Conservation (phyloP, 2,113 vertebrate genomes). For the Riparia riparia region DNA sequence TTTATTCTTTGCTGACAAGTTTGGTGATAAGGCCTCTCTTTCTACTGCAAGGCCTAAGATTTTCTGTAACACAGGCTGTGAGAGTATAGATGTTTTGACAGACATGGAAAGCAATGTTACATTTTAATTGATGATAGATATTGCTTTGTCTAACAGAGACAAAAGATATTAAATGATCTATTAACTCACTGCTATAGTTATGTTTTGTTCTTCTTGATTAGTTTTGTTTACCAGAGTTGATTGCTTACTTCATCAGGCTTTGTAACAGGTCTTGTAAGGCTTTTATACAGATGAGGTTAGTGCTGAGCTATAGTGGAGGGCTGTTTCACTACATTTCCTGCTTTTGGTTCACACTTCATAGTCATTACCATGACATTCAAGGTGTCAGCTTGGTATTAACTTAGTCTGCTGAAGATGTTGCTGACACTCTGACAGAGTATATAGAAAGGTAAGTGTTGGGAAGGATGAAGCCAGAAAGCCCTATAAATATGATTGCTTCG, state of each 20-base stretch:
- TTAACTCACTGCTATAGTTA: neutral
- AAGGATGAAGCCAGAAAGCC: too few relatives aligned
- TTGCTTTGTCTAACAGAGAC: neutral
- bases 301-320: neutral
- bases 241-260: neutral
- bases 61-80: neutral
- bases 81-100: neutral
- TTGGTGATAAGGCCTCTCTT: neutral
- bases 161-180: neutral
- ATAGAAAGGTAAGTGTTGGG: neutral
- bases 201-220: neutral
- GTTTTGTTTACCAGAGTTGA: neutral
- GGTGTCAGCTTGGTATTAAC: neutral
- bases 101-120: neutral
- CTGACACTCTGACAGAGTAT: neutral
- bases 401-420: neutral
- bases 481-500: too few relatives aligned
- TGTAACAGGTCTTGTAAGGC: neutral
- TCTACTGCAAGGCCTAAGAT: neutral
- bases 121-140: neutral
- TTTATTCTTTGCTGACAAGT: neutral
- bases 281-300: neutral
- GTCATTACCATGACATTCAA: neutral
- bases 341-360: neutral
- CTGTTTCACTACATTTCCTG: neutral